Percentiles rank a stretch among this genome's conserved stretches.
Conservation (phyloP, 2,113 vertebrate species). For the Emydura subglobosa region DNA sequence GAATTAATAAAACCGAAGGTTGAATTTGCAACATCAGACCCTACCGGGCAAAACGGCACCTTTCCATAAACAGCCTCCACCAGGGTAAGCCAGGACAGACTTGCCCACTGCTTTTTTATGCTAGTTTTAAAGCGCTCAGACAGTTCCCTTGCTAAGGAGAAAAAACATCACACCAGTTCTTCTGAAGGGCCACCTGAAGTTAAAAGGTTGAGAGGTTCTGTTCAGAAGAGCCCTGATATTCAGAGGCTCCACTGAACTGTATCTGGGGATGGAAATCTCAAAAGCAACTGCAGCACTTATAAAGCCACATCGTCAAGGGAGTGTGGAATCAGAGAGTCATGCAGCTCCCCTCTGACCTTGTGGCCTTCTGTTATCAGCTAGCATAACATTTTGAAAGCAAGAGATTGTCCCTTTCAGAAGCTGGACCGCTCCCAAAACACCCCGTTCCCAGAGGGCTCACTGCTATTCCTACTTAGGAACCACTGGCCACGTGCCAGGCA, state of each 20-base stretch:
- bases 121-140: rapidly evolving
- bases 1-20: rapidly evolving
- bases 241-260: not conserved
- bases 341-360: no score
- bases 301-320: not conserved
- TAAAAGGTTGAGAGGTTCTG: not conserved
- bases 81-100: rapidly evolving
- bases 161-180: not conserved
- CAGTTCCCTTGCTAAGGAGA: not conserved
- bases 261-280: constrained; percentile 2
- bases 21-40: rapidly evolving
- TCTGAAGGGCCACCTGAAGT: not conserved
- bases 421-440: rapidly evolving
- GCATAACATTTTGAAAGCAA: no score
- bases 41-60: not conserved
- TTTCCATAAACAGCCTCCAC: rapidly evolving
- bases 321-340: no score
- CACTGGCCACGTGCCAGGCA: not conserved
- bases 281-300: not conserved
- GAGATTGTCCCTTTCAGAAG: no score
- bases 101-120: rapidly evolving
- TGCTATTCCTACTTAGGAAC: rapidly evolving
- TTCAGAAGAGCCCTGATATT: not conserved
- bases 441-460: not conserved
- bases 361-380: no score